Base-by-base conservation (phyloP, 1,140 invertebrate genomes). In the Fopius arisanus region DNA sequence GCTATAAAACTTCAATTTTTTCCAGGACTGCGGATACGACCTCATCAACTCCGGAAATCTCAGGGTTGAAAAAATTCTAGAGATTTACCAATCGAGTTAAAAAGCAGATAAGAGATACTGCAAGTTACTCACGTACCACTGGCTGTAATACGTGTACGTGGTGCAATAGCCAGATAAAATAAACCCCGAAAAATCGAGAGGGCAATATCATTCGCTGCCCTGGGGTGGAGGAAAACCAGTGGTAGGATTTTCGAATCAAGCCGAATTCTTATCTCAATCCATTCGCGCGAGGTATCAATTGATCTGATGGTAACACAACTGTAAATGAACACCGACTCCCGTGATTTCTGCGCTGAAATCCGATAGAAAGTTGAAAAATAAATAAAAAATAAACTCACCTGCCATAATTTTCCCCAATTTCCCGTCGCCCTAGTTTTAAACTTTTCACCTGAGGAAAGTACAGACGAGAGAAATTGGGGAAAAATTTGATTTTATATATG, bases 271-370 rank as follows among this genome's bases (percentile, higher is more conserved):
- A 69, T 74, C 72, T 74, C 29, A 23, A 54, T 63, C n/a, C 67
- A 68, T 68, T 68, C 72, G 68, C 31, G 72, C 43, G 28, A 40
- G 48, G 51, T 43, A 51, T 74, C 67, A 62, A 74, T 74, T 74
- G 66, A 74, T 74, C 62, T 65, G 48, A 68, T 43, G 10, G 21
- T 26, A 26, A 26, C 54, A 23, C 26, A 23, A 59, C 19, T 59
- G 54, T 2, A 59, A 59, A 26, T 26, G 54, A 59, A 19, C 54
- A 59, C 21, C 54, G 54, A 59, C 9, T 67, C 19, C 7, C 23
- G 66, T 67, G 16, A 43, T 43, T 67, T 40, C 16, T 16, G 19
- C 41, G 9, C 37, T 23, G 23, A 26, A 67, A n/a, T n/a, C n/a
- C n/a, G n/a, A n/a, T n/a, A n/a, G n/a, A n/a, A n/a, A n/a, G n/a